These are phyloP conservation scores for Lindbergichthys nudifrons DNA, from an alignment of 2,797 vertebrate genomes.

Conservation along the genomic window DNA sequence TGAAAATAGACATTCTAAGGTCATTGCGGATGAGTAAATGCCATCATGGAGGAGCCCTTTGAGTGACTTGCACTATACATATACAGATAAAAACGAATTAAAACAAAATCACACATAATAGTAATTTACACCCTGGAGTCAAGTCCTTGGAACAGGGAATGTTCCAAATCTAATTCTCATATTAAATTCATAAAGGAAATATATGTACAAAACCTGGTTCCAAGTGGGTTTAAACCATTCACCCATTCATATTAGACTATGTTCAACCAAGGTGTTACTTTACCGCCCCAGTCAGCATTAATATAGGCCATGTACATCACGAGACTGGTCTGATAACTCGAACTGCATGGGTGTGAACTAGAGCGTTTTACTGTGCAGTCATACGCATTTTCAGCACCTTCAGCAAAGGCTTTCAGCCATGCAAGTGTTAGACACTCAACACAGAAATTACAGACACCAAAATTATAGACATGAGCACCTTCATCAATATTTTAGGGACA, in stretches of 20 bases:
- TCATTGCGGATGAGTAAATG: no score
- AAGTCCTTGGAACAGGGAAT: no score
- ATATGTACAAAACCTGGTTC: not conserved
- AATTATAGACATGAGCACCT: conserved; percentile 62
- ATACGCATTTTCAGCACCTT: conserved; percentile 54
- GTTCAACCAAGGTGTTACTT: not conserved
- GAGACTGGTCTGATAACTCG: not conserved
- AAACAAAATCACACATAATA: no score
- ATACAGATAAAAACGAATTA: no score
- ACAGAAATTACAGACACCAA: conserved; percentile 52
- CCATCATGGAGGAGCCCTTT: no score
- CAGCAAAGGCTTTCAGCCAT: conserved; percentile 52
- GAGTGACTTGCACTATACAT: no score
- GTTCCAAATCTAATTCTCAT: not conserved
- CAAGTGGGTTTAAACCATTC: not conserved
- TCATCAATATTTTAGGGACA: conserved; percentile 77
- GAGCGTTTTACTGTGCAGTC: conserved; percentile 27
- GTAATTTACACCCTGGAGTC: no score
- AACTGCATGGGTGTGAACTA: conserved; percentile 27
- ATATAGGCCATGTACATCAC: not conserved
- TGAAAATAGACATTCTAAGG: no score
- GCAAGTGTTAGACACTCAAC: conserved; percentile 49
- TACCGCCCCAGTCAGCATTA: not conserved
- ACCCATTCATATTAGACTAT: not conserved
- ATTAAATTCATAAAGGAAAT: not conserved